Conservation (phyloP, 2,113 vertebrate species). For the Phycodurus eques region DNA sequence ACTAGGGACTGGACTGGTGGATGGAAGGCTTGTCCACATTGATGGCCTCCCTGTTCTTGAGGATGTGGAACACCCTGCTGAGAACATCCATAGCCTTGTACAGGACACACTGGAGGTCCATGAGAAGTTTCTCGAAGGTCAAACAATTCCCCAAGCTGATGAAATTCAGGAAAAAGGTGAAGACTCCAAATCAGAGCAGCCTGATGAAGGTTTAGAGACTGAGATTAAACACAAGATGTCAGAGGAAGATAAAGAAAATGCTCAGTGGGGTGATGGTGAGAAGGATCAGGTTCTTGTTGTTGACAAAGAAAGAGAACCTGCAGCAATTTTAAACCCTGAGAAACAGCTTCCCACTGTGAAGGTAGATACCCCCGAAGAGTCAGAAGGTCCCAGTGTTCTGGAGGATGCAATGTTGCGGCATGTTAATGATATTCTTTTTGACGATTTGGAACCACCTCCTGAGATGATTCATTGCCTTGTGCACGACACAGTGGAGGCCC, state of each 20-base stretch:
- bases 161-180: conserved; percentile 35
- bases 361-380: neutral
- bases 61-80: conserved; percentile 56
- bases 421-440: conserved; percentile 78
- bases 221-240: neutral
- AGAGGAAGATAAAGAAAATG: neutral
- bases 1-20: conserved; percentile 39
- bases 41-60: conserved; percentile 88
- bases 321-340: neutral
- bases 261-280: neutral
- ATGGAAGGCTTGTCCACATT: conserved; percentile 48
- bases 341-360: neutral
- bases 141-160: neutral
- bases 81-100: conserved; percentile 47
- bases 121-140: conserved; percentile 34
- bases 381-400: conserved; percentile 39
- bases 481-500: conserved; percentile 58
- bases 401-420: conserved; percentile 43
- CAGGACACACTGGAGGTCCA: neutral
- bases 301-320: neutral
- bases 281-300: neutral
- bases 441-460: conserved; percentile 73
- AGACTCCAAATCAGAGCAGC: conserved; percentile 15
- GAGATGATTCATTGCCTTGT: conserved; percentile 56
- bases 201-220: neutral